These are phyloP conservation scores for Geodia barretti DNA, from an alignment of 37 sponge, comb jelly and placozoan genomes.

Conservation along the genomic window DNA sequence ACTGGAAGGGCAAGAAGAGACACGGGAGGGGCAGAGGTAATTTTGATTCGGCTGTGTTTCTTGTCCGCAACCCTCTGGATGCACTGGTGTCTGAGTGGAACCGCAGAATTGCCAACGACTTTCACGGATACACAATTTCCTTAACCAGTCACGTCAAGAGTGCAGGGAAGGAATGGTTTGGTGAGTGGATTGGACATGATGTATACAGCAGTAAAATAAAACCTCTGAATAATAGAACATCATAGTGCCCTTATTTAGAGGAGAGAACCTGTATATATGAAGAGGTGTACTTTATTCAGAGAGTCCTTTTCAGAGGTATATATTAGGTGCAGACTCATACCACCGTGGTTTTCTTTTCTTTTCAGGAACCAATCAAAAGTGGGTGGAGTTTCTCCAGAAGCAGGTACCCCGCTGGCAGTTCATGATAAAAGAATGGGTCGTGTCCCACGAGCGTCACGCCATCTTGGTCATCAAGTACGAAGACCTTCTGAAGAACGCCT, in stretches of 20 bases:
- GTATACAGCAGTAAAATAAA: neutral
- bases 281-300: too few species aligned
- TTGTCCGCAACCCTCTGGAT: constrained; percentile 43
- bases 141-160: neutral
- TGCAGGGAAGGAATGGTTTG: constrained; percentile 19
- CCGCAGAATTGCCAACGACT: constrained; percentile 10
- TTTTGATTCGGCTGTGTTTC: constrained; percentile 28
- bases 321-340: too few species aligned
- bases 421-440: constrained; percentile 23
- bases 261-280: too few species aligned
- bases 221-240: too few species aligned
- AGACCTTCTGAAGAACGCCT: constrained; percentile 23
- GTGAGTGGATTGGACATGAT: constrained; percentile 4
- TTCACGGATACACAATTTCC: neutral
- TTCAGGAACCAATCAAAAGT: constrained; percentile 7
- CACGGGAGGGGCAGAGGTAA: neutral
- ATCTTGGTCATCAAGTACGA: constrained; percentile 53
- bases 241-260: too few species aligned
- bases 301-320: too few species aligned
- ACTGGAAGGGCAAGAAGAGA: neutral
- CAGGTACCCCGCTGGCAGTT: constrained; percentile 2
- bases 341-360: too few species aligned
- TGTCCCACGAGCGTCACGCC: neutral
- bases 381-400: constrained; percentile 21
- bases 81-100: constrained; percentile 51